A percentile compares a stretch with the other conserved stretches of the same genome.
phyloP scores from a whole-genome alignment of 1,140 invertebrate genomes.

The Tribolium castaneum region DNA sequence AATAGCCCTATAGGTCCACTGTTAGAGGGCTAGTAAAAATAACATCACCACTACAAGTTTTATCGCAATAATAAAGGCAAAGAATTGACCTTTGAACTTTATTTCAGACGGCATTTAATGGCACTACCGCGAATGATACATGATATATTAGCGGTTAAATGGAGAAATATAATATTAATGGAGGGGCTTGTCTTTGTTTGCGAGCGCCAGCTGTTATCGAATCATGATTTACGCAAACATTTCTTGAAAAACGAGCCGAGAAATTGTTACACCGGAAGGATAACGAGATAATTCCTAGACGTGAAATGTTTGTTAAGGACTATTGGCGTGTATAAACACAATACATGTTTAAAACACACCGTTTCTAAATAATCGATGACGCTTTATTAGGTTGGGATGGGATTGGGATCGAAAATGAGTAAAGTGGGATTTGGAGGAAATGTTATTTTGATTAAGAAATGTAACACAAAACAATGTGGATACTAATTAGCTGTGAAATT shows the following conservation, averaged over 20 bases:
- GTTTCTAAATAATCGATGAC: background rate
- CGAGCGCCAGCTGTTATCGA: background rate
- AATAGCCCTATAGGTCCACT: background rate
- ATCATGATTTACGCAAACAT: background rate
- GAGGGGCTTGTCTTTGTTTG: background rate
- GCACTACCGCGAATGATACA: background rate
- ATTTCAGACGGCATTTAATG: background rate
- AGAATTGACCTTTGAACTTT: slow-evolving; percentile 26
- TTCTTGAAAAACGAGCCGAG: background rate
- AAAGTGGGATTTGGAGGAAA: background rate
- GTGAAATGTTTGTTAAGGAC: background rate
- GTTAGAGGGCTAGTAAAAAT: background rate
- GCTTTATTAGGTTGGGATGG: background rate
- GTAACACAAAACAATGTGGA: no score
- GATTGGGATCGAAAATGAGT: background rate
- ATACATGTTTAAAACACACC: background rate
- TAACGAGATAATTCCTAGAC: slow-evolving; percentile 9
- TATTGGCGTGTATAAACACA: background rate
- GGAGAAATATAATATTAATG: background rate
- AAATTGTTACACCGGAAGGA: slow-evolving; percentile 20
- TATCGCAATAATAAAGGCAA: slow-evolving; percentile 7
- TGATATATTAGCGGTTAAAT: slow-evolving; percentile 1
- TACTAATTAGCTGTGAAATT: no score
- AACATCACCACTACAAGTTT: slow-evolving; percentile 11
- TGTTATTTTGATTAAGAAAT: no score